Evolutionary conservation across 1,140 invertebrate genomes (phyloP).

Genomic region (Drosophila santomea): DNA sequence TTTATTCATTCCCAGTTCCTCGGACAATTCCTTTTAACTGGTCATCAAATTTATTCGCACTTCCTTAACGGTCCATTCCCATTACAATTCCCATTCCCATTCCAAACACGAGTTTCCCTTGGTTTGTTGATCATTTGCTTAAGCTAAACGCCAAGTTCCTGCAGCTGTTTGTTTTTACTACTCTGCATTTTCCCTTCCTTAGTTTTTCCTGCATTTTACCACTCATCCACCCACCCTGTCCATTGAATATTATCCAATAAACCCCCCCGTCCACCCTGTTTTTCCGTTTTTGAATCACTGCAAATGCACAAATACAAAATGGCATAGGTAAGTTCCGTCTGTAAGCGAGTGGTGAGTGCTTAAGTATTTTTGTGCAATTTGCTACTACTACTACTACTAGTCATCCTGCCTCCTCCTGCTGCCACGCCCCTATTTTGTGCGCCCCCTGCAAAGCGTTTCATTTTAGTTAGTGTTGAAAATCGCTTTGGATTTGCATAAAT

Average conservation of each 20-base stretch:
- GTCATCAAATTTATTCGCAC: constrained; percentile 68
- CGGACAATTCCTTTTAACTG: constrained; percentile 53
- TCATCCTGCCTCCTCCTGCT: not conserved
- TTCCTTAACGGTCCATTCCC: constrained; percentile 6
- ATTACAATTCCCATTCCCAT: not conserved
- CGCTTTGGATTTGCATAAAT: constrained; percentile 82
- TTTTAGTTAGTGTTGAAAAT: constrained; percentile 82
- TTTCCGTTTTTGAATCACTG: constrained; percentile 69
- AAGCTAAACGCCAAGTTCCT: constrained; percentile 68
- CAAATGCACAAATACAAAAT: constrained; percentile 66
- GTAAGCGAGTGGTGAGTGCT: constrained; percentile 52
- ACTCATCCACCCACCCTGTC: no score
- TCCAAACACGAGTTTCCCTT: not conserved
- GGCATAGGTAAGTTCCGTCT: constrained; percentile 31
- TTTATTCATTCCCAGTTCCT: constrained; percentile 36
- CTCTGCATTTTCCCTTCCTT: not conserved
- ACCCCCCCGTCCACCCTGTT: not conserved
- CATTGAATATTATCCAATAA: constrained; percentile 12
- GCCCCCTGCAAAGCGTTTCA: constrained; percentile 47
- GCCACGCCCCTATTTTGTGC: not conserved
- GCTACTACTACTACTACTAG: constrained; percentile 18
- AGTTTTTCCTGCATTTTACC: no score
- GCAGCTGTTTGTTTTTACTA: constrained; percentile 70
- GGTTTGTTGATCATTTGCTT: constrained; percentile 64
- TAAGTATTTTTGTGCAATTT: constrained; percentile 82